These are phyloP conservation scores for Phycodurus eques DNA, from an alignment of 2,113 vertebrate species.

Conservation along the genomic window DNA sequence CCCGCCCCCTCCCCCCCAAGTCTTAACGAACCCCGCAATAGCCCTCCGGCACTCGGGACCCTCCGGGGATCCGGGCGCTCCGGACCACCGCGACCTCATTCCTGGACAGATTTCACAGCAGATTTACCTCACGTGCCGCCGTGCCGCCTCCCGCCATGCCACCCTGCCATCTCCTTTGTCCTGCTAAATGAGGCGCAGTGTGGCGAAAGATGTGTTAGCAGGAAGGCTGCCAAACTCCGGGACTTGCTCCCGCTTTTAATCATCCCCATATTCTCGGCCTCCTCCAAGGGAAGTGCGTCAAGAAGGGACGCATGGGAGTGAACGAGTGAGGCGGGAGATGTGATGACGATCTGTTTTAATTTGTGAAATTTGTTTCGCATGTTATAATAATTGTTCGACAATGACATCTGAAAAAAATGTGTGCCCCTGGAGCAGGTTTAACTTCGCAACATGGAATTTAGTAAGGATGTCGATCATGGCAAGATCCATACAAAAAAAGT, in stretches of 20 bases:
- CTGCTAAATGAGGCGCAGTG: not conserved
- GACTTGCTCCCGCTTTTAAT: constrained; percentile 53
- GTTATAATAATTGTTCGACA: not conserved
- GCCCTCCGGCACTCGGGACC: constrained; percentile 25
- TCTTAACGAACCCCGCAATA: constrained; percentile 41
- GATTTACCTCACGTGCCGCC: constrained; percentile 45
- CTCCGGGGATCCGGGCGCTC: constrained; percentile 24
- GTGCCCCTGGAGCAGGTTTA: not conserved
- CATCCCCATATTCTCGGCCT: constrained; percentile 64
- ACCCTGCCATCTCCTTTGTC: not conserved
- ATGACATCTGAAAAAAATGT: no score
- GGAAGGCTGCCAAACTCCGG: constrained; percentile 43
- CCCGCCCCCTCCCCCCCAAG: not conserved
- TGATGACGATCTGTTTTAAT: constrained; percentile 1
- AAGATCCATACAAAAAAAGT: not conserved
- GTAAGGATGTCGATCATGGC: no score
- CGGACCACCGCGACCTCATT: constrained; percentile 38
- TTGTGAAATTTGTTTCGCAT: constrained; percentile 2
- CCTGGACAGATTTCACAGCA: constrained; percentile 49
- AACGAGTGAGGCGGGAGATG: not conserved
- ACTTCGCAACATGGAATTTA: not conserved
- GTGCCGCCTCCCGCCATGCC: constrained; percentile 1
- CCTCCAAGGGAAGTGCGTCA: constrained; percentile 18
- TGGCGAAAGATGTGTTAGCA: constrained; percentile 31
- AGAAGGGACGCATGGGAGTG: not conserved